Conservation (phyloP, 2,797 vertebrate genomes). For the Antrozous pallidus region DNA sequence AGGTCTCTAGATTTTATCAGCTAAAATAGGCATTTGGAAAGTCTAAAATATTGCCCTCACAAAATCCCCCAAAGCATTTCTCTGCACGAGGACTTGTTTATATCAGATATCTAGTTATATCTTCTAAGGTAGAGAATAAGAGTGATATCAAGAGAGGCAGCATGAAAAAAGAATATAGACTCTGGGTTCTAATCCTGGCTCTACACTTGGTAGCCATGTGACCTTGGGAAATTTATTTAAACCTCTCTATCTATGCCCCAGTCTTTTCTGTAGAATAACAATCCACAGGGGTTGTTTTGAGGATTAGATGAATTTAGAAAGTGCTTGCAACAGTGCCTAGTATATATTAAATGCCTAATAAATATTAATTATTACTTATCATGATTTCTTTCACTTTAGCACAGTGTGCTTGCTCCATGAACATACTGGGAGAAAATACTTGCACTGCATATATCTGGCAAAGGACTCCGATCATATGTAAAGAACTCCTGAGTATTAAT, state of each 20-base stretch:
- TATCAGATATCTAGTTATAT: neutral
- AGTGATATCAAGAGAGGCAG: neutral
- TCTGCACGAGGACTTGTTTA: neutral
- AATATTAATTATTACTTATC: neutral
- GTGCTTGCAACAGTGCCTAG: neutral
- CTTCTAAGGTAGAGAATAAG: neutral
- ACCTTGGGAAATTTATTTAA: neutral
- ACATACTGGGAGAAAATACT: neutral
- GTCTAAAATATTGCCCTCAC: neutral
- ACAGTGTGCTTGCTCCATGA: neutral
- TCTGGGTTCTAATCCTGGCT: neutral
- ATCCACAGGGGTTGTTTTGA: neutral
- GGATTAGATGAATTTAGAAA: slow-evolving; percentile 12
- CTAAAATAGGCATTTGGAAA: neutral
- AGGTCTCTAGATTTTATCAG: slow-evolving; percentile 12
- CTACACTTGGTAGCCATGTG: neutral
- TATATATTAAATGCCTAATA: neutral
- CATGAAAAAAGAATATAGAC: neutral
- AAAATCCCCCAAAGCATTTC: neutral
- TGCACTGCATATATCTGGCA: neutral
- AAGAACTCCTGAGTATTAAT: neutral
- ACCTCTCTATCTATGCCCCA: neutral
- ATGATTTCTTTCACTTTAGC: neutral
- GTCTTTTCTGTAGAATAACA: slow-evolving; percentile 17
- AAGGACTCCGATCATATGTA: neutral